These are phyloP conservation scores for Chlamydotis undulata DNA, from an alignment of 2,113 vertebrate genomes.

Conservation along the genomic window DNA sequence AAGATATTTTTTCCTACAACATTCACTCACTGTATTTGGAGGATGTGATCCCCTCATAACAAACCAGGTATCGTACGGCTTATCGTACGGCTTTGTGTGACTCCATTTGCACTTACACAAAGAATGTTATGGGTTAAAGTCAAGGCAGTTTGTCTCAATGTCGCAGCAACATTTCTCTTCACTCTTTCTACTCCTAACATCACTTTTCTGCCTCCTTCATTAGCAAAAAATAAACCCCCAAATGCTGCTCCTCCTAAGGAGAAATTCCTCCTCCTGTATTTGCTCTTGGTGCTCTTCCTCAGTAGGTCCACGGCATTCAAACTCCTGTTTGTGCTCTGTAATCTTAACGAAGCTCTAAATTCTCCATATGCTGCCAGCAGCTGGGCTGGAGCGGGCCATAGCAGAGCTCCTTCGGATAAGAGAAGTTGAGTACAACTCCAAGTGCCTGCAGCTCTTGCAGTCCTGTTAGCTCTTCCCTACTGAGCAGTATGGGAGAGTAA, in stretches of 20 bases:
- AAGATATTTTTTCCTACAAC: not conserved
- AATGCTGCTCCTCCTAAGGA: not conserved
- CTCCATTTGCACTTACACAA: not conserved
- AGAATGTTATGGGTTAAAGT: not conserved
- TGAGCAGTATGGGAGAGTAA: not conserved
- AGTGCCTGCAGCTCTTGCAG: conserved; percentile 16
- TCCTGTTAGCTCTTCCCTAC: not conserved
- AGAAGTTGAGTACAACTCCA: conserved; percentile 22
- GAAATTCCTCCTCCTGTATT: not conserved
- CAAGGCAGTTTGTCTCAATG: not conserved
- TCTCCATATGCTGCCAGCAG: conserved; percentile 4
- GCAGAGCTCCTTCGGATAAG: not conserved
- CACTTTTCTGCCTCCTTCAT: not conserved
- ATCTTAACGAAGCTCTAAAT: not conserved
- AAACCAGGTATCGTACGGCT: not conserved
- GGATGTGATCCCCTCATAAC: not conserved
- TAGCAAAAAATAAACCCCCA: not conserved
- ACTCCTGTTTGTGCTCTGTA: not conserved
- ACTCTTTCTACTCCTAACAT: not conserved
- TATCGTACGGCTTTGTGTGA: not conserved
- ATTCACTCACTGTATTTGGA: not conserved
- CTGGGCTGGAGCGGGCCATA: not conserved
- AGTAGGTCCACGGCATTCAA: not conserved
- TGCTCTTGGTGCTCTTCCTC: not conserved
- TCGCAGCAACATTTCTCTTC: not conserved